Conservation (phyloP, 2,113 vertebrate species). For the Muntiacus reevesi region DNA sequence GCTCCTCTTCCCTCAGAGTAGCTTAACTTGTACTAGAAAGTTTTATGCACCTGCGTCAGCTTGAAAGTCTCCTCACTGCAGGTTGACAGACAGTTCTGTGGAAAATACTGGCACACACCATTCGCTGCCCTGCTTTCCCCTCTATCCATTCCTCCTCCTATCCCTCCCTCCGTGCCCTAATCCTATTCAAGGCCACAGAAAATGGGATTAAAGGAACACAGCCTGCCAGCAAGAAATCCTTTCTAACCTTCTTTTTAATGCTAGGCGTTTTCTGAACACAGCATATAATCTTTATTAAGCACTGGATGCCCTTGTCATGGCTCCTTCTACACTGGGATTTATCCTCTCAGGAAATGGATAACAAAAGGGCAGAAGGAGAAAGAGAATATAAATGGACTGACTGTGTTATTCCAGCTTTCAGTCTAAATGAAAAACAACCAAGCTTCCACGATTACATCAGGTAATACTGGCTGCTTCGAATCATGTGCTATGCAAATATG, state of each 20-base stretch:
- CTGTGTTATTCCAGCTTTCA: neutral
- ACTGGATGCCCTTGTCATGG: neutral
- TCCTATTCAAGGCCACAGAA: slow-evolving; percentile 42
- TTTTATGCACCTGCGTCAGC: neutral
- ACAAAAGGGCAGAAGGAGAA: neutral
- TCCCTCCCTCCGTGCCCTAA: neutral
- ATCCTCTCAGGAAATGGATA: neutral
- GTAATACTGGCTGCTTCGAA: neutral
- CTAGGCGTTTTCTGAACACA: slow-evolving; percentile 24
- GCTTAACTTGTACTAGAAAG: neutral
- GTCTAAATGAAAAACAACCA: neutral
- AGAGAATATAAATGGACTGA: neutral
- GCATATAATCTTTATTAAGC: neutral
- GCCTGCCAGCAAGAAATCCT: slow-evolving; percentile 36
- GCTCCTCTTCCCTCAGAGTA: neutral
- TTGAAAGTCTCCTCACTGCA: neutral
- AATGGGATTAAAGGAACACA: slow-evolving; percentile 50
- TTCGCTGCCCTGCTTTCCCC: neutral
- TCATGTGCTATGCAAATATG: neutral
- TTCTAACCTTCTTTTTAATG: slow-evolving; percentile 33
- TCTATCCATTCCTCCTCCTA: neutral
- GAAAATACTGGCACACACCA: neutral
- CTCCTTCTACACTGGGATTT: neutral
- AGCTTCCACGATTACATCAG: neutral
- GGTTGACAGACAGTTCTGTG: neutral